These are phyloP conservation scores for Nomia melanderi DNA, from an alignment of 1,140 invertebrate species.

Conservation along the genomic window DNA sequence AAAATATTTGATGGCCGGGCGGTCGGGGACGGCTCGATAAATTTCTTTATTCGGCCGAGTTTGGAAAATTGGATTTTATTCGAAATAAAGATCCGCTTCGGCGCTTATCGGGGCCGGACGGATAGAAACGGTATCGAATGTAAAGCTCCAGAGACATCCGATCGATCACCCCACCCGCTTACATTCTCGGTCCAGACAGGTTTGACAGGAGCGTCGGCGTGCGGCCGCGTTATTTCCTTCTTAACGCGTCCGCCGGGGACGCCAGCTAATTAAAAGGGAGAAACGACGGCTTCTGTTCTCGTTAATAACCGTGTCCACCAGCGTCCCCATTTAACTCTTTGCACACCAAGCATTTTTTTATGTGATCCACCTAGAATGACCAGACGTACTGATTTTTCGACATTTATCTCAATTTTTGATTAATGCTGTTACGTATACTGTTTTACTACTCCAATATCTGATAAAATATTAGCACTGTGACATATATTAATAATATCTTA, in stretches of 20 bases:
- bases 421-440: too few species aligned
- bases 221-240: conserved; percentile 36
- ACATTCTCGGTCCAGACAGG: conserved; percentile 31
- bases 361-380: too few species aligned
- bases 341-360: too few species aligned
- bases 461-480: too few species aligned
- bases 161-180: conserved; percentile 29
- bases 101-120: conserved; percentile 34
- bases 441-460: too few species aligned
- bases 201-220: conserved; percentile 41
- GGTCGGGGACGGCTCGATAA: conserved; percentile 20
- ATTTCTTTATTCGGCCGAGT: conserved; percentile 38
- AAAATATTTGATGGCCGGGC: conserved; percentile 27
- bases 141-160: conserved; percentile 35
- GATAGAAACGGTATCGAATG: conserved; percentile 34
- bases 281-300: conserved; percentile 25
- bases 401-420: too few species aligned
- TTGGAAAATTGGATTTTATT: conserved; percentile 48
- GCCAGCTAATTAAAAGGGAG: conserved; percentile 45
- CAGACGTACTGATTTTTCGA: too few species aligned
- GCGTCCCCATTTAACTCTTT: conserved; percentile 43
- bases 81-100: conserved; percentile 45
- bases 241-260: conserved; percentile 39
- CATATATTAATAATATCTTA: too few species aligned
- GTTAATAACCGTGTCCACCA: conserved; percentile 39